Evolutionary conservation across 1,140 invertebrate genomes (phyloP), one percentile per base, ranked within the genome.

Genomic region (Drosophila pectinifera): DNA sequence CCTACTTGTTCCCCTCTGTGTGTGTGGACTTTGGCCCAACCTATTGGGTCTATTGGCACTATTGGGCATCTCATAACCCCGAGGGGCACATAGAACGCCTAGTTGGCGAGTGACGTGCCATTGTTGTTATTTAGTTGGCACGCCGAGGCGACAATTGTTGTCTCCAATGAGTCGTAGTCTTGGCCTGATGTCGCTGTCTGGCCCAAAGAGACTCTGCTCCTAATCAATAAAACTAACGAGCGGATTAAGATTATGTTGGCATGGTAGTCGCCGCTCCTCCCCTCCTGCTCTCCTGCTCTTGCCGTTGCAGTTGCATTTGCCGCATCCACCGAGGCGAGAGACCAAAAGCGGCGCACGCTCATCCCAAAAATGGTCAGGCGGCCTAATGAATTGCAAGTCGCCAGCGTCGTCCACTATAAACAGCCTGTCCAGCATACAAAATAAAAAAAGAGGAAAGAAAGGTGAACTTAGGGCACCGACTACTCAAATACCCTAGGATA

Each of bases 151-250:
- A 90, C 88, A 90, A 90, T 90, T 90, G 88, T 90, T 80, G 79
- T 86, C 85, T 90, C 84, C 84, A 57, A 84, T 80, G 84, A 89
- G 83, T 83, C 82, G 83, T 82, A 59, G 80, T 78, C 55, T 26
- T 57, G 49, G 49, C 38, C 48, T 39, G 43, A 41, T 56, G 80
- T 69, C 62, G 57, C 49, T 46, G 78, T 63, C 78, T 64, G 69
- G 57, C 49, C 69, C 74, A 55, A 61, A 67, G 63, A 69, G 72
- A 89, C 83, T 80, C 65, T 89, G 72, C 79, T 88, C 67, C 84
- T 88, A 88, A 88, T 88, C 83, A 88, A 88, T 88, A 88, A 88
- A 88, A 89, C 83, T 88, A 88, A 88, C 83, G 84, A 88, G 83
- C 84, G 83, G 83, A 88, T 88, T 88, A 88, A 89, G 83, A 88